Percentiles rank a stretch among this genome's conserved stretches.
phyloP scores from a whole-genome alignment of 2,113 vertebrate genomes.

The Amphiprion ocellaris region DNA sequence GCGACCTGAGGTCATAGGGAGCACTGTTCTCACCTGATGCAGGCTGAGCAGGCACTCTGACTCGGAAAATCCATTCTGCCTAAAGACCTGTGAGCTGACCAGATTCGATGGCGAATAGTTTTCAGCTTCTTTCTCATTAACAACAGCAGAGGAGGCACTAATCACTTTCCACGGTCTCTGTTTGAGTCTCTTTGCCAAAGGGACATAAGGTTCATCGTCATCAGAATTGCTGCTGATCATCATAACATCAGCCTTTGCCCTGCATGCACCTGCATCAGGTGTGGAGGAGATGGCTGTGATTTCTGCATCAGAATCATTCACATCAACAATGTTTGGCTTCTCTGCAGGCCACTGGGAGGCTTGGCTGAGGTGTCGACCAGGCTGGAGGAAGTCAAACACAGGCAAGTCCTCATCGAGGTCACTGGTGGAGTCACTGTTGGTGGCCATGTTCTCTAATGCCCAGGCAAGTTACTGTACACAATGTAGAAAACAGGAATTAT shows the following conservation, averaged over 20 bases:
- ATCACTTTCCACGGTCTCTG: constrained; percentile 59
- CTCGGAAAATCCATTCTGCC: constrained; percentile 5
- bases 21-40: constrained; percentile 28
- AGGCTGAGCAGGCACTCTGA: not conserved
- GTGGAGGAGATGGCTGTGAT: not conserved
- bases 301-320: constrained; percentile 44
- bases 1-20: fast-evolving
- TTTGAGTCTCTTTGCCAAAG: constrained; percentile 82
- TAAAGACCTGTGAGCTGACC: not conserved
- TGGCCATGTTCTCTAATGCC: constrained; percentile 64
- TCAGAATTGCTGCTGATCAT: constrained; percentile 86
- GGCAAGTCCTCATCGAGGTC: constrained; percentile 84
- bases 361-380: constrained; percentile 17
- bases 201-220: constrained; percentile 72
- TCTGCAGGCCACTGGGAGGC: not conserved
- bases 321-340: constrained; percentile 6
- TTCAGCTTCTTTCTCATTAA: constrained; percentile 33
- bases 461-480: not conserved
- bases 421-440: constrained; percentile 75
- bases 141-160: constrained; percentile 3
- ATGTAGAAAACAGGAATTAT: not conserved
- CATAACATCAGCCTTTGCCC: constrained; percentile 18
- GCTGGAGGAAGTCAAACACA: constrained; percentile 80
- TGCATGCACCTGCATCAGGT: fast-evolving
- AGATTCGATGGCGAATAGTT: not conserved